Base-by-base conservation (phyloP, 2,113 vertebrate species). In the Ammodytes dubius region DNA sequence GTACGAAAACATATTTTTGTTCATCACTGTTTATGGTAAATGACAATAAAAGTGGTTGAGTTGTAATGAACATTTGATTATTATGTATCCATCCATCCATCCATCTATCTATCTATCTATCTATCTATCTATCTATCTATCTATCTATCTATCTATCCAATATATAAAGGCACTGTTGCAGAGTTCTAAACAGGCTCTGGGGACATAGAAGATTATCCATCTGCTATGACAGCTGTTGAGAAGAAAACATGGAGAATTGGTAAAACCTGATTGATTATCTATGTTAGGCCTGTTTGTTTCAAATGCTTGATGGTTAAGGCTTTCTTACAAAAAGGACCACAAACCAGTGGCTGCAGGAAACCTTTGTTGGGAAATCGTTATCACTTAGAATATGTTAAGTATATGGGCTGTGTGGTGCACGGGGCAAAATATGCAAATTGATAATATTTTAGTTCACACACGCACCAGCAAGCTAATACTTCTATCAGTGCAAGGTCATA, bases 131-230 rank as follows among this genome's bases (percentile, higher is more conserved):
- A 27, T 27, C 27, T 27, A 27, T 27, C 27, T 27, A 27, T 27
- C 27, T 27, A 27, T 27, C 27, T 27, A 27, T 27, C 27, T 27
- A 27, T 27, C 27, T 27, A 27, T 27, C 27, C 27, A 1, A 74
- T 52, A 70, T 45, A 19, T 74, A 70, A 59, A 57, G 64, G 14
- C 39, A 45, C 27, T 53, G 70, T 79, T 72, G 40, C 9, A 50
- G 14, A 59, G 6, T 57, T 50, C 35, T 57, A 50, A 58, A 64
- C 7, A 70, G 11, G 57, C 82, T 79, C 64, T 42, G 45, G 45
- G 52, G 58, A 60, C 6, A 47, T 1, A 8, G 13, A 46, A 37
- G 19, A 64, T 46, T 46, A 63, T 65, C 43, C 10, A 40, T 58
- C 13, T 47, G 17, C 4, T 52, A 11, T 50, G 47, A 52, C 14